These are phyloP conservation scores for Melanotaenia trifasciata DNA, from an alignment of 2,797 vertebrate species.

Conservation along the genomic window DNA sequence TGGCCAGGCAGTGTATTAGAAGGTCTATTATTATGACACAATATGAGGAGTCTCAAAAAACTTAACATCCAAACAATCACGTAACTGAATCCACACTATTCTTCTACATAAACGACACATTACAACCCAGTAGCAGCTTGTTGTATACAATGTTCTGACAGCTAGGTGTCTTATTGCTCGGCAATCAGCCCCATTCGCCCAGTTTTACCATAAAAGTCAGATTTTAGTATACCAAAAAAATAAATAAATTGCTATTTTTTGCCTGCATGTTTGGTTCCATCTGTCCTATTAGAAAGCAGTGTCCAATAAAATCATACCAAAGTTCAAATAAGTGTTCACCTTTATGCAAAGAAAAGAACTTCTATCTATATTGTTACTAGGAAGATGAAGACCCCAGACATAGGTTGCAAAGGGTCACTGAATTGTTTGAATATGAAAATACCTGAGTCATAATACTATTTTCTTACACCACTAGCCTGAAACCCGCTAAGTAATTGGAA, in stretches of 20 bases:
- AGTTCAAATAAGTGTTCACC: background rate
- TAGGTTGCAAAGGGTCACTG: too few species aligned
- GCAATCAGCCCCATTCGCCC: background rate
- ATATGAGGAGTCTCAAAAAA: background rate
- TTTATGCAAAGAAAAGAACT: too few species aligned
- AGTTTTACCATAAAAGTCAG: background rate
- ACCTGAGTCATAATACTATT: background rate
- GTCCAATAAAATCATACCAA: too few species aligned
- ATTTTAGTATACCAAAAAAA: background rate
- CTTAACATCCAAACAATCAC: background rate
- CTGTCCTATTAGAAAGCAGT: too few species aligned
- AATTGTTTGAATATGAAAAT: too few species aligned
- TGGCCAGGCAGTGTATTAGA: background rate
- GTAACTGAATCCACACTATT: background rate
- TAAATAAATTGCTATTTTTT: too few species aligned
- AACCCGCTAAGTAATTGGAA: background rate
- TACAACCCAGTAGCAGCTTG: background rate
- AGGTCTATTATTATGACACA: background rate
- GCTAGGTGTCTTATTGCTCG: background rate
- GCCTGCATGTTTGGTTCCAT: too few species aligned
- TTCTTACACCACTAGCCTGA: background rate
- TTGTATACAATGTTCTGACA: background rate
- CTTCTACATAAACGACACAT: background rate
- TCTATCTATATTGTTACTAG: too few species aligned
- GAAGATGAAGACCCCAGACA: too few species aligned